phyloP scores from a whole-genome alignment of 1,140 invertebrate species.

The Sminthurides bifidus region DNA sequence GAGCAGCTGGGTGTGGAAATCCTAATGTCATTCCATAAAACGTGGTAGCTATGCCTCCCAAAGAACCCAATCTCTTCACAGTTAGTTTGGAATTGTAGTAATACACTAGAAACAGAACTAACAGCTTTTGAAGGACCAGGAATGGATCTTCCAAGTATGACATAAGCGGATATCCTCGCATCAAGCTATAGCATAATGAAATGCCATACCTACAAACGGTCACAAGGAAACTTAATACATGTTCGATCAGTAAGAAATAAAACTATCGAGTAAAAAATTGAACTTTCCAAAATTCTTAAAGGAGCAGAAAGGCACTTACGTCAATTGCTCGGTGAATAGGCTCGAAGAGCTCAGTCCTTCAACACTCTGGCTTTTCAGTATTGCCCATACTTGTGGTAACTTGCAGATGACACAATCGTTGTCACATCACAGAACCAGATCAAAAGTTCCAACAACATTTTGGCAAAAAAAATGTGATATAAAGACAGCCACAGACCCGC shows the following conservation, averaged over 20 bases:
- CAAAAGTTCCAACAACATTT: not conserved
- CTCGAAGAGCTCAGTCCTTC: constrained; percentile 15
- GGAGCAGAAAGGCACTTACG: constrained; percentile 12
- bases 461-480: not conserved
- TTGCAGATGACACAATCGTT: constrained; percentile 25
- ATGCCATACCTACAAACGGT: constrained; percentile 14
- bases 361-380: constrained; percentile 13
- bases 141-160: constrained; percentile 24
- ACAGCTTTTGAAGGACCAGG: constrained; percentile 13
- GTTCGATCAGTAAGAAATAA: not conserved
- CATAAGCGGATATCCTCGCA: constrained; percentile 16
- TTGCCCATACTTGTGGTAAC: constrained; percentile 19
- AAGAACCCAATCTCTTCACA: constrained; percentile 6
- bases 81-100: constrained; percentile 8
- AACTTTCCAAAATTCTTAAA: not conserved
- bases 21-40: constrained; percentile 19
- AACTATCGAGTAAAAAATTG: not conserved
- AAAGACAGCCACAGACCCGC: too few species aligned
- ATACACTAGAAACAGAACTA: constrained; percentile 19
- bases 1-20: constrained; percentile 14
- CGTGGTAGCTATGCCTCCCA: not conserved
- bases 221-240: not conserved
- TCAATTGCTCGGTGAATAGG: constrained; percentile 13
- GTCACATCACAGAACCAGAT: constrained; percentile 23
- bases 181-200: constrained; percentile 20